phyloP scores from a whole-genome alignment of 2,113 vertebrate species.

The Narcine bancroftii region DNA sequence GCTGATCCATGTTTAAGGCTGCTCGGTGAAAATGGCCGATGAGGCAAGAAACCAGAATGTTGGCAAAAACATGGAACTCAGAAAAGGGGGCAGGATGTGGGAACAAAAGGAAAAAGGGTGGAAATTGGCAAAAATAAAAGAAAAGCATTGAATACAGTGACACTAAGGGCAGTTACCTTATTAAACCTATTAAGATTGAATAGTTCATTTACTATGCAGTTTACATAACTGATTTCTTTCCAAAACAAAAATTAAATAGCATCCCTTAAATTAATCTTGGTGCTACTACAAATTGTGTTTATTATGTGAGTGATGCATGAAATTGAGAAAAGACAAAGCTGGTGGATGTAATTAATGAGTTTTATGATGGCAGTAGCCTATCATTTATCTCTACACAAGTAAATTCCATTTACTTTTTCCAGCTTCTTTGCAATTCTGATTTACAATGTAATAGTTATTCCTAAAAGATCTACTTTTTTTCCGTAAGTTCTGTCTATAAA shows the following conservation, averaged over 20 bases:
- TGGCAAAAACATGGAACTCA: neutral
- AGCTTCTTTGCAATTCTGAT: conserved; percentile 92
- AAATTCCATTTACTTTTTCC: conserved; percentile 97
- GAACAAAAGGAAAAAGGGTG: neutral
- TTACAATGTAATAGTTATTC: conserved; percentile 98
- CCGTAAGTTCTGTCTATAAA: conserved; percentile 97
- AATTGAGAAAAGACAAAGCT: conserved; percentile 99
- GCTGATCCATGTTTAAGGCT: neutral
- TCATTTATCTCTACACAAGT: conserved; percentile 98
- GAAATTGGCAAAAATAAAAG: neutral
- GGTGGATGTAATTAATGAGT: conserved; percentile 99
- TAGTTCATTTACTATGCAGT: conserved; percentile 82
- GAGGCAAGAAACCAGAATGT: neutral
- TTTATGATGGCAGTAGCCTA: conserved; percentile 90
- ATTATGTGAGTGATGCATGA: conserved; percentile 99
- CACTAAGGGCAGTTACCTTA: neutral
- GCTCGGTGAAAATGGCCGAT: neutral
- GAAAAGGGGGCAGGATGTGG: neutral
- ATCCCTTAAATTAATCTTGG: conserved; percentile 97
- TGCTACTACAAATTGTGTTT: conserved; percentile 99
- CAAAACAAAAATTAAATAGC: conserved; percentile 99
- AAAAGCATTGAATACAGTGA: neutral
- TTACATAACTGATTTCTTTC: conserved; percentile 88
- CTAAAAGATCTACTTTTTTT: conserved; percentile 97
- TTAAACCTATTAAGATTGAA: conserved; percentile 59